Evolutionary conservation across 2,113 vertebrate genomes (phyloP).

Genomic region (Nibea albiflora): DNA sequence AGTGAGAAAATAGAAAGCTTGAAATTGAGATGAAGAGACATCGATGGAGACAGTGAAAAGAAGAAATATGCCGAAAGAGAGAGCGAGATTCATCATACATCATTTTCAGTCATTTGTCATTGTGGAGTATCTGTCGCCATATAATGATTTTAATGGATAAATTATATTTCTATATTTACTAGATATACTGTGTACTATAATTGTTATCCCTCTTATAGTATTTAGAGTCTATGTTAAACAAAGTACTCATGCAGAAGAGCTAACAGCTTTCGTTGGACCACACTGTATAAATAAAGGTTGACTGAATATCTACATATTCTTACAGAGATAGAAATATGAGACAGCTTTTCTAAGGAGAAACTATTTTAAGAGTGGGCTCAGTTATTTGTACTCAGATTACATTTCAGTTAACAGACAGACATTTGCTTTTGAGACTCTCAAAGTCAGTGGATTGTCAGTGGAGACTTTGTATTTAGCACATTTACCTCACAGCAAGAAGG

Average conservation of each 20-base stretch:
- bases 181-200: neutral
- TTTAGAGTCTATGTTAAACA: no score
- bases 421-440: neutral
- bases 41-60: constrained; percentile 3
- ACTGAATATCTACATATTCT: neutral
- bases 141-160: no score
- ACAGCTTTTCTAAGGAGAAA: no score
- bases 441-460: neutral
- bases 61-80: neutral
- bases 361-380: no score
- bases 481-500: neutral
- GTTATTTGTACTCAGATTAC: no score
- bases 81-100: no score
- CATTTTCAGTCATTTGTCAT: no score
- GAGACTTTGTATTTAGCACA: neutral
- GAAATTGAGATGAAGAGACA: constrained; percentile 40
- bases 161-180: neutral
- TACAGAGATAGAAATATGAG: neutral
- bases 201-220: neutral
- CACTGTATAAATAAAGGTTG: neutral
- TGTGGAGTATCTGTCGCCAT: neutral
- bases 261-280: neutral
- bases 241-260: no score
- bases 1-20: constrained; percentile 6
- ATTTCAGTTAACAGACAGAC: neutral